A percentile compares a stretch with the other conserved stretches of the same genome.
These are phyloP conservation scores for Drosophila ficusphila DNA, from an alignment of 1,140 invertebrate species.

Conservation along the genomic window DNA sequence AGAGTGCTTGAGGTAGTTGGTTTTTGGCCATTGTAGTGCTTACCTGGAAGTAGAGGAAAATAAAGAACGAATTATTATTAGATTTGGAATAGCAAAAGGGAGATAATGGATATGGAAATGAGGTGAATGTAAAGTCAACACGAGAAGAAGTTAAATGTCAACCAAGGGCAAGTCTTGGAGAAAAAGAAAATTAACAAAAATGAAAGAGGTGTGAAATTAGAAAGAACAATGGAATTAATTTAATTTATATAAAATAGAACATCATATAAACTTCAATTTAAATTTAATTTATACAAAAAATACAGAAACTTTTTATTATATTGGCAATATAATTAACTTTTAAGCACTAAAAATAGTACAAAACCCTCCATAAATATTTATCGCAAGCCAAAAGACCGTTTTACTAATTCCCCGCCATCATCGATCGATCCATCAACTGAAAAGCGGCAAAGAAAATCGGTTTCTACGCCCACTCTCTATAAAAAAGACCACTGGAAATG, in stretches of 20 bases:
- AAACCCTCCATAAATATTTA: background rate
- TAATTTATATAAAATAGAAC: background rate
- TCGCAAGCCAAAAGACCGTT: background rate
- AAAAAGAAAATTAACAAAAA: background rate
- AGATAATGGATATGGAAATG: slow-evolving; percentile 34
- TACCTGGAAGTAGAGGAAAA: slow-evolving; percentile 57
- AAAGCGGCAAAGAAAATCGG: slow-evolving; percentile 24
- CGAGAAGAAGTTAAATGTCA: background rate
- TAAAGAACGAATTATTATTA: slow-evolving; percentile 43
- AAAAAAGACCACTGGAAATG: slow-evolving; percentile 4
- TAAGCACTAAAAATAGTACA: background rate
- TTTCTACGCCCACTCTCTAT: slow-evolving; percentile 10
- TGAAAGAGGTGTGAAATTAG: background rate
- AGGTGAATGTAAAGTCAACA: slow-evolving; percentile 27
- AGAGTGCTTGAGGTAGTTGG: slow-evolving; percentile 45
- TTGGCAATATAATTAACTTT: background rate
- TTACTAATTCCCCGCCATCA: background rate
- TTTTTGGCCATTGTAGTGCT: slow-evolving; percentile 32
- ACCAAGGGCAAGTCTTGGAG: background rate
- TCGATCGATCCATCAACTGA: slow-evolving; percentile 19
- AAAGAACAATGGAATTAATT: background rate
- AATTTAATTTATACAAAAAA: background rate
- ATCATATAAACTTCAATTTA: background rate
- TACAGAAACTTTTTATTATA: too few relatives aligned
- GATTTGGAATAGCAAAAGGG: slow-evolving; percentile 22